These are phyloP conservation scores for Coracias cyanogaster DNA, from an alignment of 2,797 vertebrate species.

Conservation along the genomic window DNA sequence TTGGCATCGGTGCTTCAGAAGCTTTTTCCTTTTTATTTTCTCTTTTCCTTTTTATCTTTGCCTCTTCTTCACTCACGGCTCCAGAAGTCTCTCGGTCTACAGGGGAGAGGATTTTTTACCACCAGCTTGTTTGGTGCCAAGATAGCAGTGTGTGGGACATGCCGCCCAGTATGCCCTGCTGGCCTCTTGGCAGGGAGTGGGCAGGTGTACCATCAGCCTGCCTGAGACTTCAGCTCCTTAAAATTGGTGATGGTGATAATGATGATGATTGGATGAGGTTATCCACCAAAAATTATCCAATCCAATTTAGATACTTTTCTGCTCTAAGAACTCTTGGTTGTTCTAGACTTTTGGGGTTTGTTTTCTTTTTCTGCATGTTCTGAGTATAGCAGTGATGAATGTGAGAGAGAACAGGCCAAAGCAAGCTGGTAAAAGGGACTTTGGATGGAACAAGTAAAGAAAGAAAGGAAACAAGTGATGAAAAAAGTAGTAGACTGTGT, in stretches of 20 bases:
- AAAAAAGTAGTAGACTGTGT: background rate
- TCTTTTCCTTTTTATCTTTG: background rate
- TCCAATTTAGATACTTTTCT: background rate
- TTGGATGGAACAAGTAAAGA: background rate
- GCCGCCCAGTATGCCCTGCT: background rate
- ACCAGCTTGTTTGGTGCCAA: rapidly evolving
- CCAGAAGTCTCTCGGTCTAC: rapidly evolving
- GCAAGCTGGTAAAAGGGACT: background rate
- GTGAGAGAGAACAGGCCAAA: background rate
- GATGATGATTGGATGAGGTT: background rate
- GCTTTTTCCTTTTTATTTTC: background rate
- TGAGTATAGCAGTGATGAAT: background rate
- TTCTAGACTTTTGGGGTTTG: background rate
- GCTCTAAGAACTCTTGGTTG: background rate
- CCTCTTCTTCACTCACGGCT: background rate
- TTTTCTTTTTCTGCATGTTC: background rate
- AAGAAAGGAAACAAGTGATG: background rate
- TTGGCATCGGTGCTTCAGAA: background rate
- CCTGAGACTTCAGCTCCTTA: rapidly evolving
- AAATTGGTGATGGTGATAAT: rapidly evolving
- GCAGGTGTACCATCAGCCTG: rapidly evolving
- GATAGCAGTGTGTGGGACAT: rapidly evolving
- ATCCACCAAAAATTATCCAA: background rate
- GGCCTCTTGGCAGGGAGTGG: background rate
- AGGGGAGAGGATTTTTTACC: background rate